These are phyloP conservation scores for Gila orcuttii DNA, from an alignment of 2,113 vertebrate species.

Conservation along the genomic window DNA sequence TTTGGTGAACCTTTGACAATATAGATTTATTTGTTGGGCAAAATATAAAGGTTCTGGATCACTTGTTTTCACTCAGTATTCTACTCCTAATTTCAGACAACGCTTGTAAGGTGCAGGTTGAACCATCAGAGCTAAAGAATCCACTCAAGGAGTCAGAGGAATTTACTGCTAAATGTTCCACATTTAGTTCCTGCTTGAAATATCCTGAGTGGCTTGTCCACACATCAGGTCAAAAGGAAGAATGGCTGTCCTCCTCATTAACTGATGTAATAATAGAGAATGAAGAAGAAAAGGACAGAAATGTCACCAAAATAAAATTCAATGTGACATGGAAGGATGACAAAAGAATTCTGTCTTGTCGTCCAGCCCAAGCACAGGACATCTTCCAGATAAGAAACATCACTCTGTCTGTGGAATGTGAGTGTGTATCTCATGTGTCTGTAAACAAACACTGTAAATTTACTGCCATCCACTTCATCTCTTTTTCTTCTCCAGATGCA, in stretches of 20 bases:
- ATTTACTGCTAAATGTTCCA: conserved; percentile 58
- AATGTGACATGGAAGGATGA: conserved; percentile 49
- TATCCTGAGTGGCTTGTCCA: not conserved
- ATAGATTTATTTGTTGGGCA: not conserved
- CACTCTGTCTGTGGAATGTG: conserved; percentile 63
- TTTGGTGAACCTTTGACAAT: not conserved
- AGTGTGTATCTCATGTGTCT: conserved; percentile 45
- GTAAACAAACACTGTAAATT: not conserved
- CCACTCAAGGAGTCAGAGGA: fast-evolving
- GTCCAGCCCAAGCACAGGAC: not conserved
- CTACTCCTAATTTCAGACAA: conserved; percentile 62
- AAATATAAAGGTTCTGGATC: not conserved
- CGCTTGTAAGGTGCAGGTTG: conserved; percentile 62
- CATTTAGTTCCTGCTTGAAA: conserved; percentile 36
- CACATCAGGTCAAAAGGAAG: not conserved
- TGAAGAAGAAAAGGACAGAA: fast-evolving
- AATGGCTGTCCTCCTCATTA: not conserved
- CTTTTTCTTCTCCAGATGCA: conserved; percentile 58
- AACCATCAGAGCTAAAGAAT: not conserved
- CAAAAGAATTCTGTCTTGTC: conserved; percentile 59
- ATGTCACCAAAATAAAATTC: not conserved
- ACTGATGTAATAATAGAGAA: fast-evolving
- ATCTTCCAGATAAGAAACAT: conserved; percentile 29
- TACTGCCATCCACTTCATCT: conserved; percentile 9
- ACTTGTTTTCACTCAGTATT: not conserved